Percentiles rank a stretch among this genome's conserved stretches.
Conservation (phyloP, 1,140 invertebrate genomes). For the Harpegnathos saltator region DNA sequence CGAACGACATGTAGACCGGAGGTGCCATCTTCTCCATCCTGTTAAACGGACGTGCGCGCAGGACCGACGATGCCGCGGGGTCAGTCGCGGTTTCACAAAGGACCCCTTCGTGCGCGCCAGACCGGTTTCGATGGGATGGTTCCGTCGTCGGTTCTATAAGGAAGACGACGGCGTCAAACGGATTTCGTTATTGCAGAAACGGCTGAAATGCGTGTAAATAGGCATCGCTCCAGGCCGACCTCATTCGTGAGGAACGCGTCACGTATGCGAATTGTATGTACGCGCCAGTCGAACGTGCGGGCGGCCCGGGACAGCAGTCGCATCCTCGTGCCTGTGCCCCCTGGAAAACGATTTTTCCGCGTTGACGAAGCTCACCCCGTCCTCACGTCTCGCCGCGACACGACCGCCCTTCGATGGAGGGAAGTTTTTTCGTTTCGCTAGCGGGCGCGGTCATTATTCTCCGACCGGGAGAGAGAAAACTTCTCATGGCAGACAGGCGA, state of each 20-base stretch:
- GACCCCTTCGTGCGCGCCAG: background rate
- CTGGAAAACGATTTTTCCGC: slow-evolving; percentile 1
- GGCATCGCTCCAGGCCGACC: background rate
- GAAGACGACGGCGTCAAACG: slow-evolving; percentile 64
- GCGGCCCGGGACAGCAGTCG: background rate
- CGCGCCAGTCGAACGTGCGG: background rate
- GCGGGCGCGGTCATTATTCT: slow-evolving; percentile 67
- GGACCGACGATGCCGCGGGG: slow-evolving; percentile 44
- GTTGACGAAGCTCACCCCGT: background rate
- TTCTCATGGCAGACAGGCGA: slow-evolving; percentile 40
- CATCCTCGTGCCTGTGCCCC: background rate
- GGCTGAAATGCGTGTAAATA: slow-evolving; percentile 37
- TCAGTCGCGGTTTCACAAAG: slow-evolving; percentile 69
- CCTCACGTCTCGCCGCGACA: background rate
- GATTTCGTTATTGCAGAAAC: slow-evolving; percentile 66
- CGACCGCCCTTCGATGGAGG: background rate
- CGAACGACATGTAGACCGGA: slow-evolving; percentile 25
- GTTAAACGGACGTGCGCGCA: slow-evolving; percentile 13
- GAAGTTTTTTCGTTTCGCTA: slow-evolving; percentile 33
- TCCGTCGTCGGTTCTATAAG: background rate
- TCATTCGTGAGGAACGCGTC: background rate
- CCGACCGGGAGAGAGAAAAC: slow-evolving; percentile 35
- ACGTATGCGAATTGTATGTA: background rate
- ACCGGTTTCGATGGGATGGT: slow-evolving; percentile 39
- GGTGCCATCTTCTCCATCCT: slow-evolving; percentile 35